A percentile compares a stretch with the other conserved stretches of the same genome.
phyloP scores from a whole-genome alignment of 2,888 invertebrate species.

The Aethes cnicana region DNA sequence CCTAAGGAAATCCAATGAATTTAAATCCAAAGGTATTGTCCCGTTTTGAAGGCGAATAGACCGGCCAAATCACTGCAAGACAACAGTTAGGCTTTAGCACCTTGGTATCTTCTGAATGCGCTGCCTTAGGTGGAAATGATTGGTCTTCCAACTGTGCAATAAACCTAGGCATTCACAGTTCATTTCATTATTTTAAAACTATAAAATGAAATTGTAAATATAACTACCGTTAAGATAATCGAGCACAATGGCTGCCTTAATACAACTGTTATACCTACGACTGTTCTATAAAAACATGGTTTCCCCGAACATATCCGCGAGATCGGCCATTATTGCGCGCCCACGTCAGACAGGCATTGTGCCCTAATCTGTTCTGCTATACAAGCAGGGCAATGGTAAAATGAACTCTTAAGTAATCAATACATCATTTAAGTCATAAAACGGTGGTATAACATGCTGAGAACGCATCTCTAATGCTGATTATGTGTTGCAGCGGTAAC shows the following conservation, averaged over 20 bases:
- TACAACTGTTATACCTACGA: constrained; percentile 20
- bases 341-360: constrained; percentile 49
- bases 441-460: constrained; percentile 24
- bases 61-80: constrained; percentile 61
- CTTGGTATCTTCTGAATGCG: too few relatives aligned
- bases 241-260: constrained; percentile 10
- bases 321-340: constrained; percentile 54
- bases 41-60: constrained; percentile 53
- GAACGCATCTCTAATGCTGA: constrained; percentile 12
- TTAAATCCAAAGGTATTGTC: constrained; percentile 65
- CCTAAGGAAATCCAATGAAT: constrained; percentile 47
- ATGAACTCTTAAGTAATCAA: constrained; percentile 30
- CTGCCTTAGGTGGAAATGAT: too few relatives aligned
- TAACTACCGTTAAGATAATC: too few relatives aligned
- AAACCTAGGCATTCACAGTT: too few relatives aligned
- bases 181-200: too few relatives aligned
- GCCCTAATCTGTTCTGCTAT: constrained; percentile 38
- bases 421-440: constrained; percentile 35
- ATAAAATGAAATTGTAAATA: too few relatives aligned
- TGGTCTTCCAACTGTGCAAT: too few relatives aligned
- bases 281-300: constrained; percentile 35
- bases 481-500: constrained; percentile 5
- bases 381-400: constrained; percentile 23
- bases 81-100: too few relatives aligned
- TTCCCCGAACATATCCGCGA: constrained; percentile 53